phyloP scores from a whole-genome alignment of 2,797 vertebrate genomes.

The Sparidentex hasta region DNA sequence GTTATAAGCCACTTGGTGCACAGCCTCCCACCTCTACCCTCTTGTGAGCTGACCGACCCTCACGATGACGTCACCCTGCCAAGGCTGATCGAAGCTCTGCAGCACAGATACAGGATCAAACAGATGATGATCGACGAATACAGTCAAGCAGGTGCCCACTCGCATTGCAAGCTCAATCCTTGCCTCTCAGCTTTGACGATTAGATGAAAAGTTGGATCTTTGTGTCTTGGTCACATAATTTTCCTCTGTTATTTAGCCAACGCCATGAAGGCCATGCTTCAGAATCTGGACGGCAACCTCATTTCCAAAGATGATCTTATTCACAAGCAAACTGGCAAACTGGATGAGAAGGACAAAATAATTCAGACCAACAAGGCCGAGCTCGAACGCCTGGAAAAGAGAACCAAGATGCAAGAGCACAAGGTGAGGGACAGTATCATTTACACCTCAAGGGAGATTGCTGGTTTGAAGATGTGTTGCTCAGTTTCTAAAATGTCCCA shows the following conservation, averaged over 20 bases:
- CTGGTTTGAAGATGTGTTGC: neutral
- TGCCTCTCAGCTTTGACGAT: neutral
- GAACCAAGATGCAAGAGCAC: conserved; percentile 92
- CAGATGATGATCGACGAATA: conserved; percentile 88
- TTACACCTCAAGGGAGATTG: neutral
- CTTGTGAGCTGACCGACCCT: conserved; percentile 89
- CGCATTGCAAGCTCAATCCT: neutral
- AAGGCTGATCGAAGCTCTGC: conserved; percentile 90
- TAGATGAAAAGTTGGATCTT: too few species aligned
- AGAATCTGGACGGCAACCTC: conserved; percentile 87
- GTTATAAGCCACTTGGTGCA: conserved; percentile 82
- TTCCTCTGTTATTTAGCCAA: conserved; percentile 72
- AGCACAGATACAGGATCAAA: conserved; percentile 88
- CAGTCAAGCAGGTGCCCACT: conserved; percentile 86
- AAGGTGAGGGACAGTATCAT: conserved; percentile 85
- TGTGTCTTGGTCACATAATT: neutral
- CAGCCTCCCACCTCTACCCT: conserved; percentile 90
- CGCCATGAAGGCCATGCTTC: conserved; percentile 87
- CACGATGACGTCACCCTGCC: conserved; percentile 93
- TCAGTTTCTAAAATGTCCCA: neutral
- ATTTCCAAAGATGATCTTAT: conserved; percentile 87
- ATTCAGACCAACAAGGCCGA: conserved; percentile 89
- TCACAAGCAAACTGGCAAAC: conserved; percentile 85
- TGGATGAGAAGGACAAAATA: conserved; percentile 90
- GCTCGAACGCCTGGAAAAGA: conserved; percentile 94